Conservation (phyloP, 2,113 vertebrate species). For the Grammomys dolichurus region DNA sequence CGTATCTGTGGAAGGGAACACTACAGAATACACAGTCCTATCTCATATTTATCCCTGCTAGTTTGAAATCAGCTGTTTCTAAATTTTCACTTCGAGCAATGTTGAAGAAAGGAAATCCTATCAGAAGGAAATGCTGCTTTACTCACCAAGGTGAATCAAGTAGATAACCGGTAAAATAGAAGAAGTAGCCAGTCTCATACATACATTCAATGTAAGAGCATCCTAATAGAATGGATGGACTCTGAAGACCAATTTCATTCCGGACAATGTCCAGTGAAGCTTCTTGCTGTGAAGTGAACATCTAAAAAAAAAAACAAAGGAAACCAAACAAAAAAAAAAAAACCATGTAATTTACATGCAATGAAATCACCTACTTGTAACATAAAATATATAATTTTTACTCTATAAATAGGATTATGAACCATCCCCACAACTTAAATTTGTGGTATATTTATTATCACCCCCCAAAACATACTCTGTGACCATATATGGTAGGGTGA, state of each 20-base stretch:
- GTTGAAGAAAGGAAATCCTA: neutral
- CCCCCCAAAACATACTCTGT: neutral
- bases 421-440: neutral
- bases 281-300: neutral
- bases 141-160: neutral
- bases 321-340: no score
- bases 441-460: neutral
- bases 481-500: rapidly evolving
- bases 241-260: neutral
- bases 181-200: neutral
- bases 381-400: neutral
- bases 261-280: neutral
- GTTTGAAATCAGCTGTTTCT: neutral
- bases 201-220: neutral
- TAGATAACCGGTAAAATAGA: neutral
- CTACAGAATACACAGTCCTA: neutral
- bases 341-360: neutral
- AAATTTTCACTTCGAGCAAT: neutral
- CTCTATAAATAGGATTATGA: neutral
- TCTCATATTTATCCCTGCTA: neutral
- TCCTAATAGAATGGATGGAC: neutral
- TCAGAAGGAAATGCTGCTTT: neutral
- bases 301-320: neutral
- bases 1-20: neutral
- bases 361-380: neutral